A percentile compares a stretch with the other conserved stretches of the same genome.
Conservation (phyloP, 2,797 vertebrate genomes). For the Adrianichthys oophorus region DNA sequence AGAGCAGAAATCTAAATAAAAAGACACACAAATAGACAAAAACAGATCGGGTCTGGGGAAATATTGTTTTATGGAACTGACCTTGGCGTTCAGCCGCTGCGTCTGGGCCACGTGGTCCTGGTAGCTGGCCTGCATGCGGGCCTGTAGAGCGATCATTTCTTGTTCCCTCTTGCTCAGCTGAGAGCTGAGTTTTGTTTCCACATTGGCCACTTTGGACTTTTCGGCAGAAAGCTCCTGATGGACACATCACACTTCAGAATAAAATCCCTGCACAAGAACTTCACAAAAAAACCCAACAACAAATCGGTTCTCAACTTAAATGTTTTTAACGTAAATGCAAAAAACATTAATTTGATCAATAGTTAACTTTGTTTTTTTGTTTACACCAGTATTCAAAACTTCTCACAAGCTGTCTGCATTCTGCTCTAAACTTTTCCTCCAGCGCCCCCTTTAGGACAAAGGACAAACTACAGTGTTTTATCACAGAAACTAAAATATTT, state of each 20-base stretch:
- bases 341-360: neutral
- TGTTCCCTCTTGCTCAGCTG: conserved; percentile 86
- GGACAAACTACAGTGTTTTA: neutral
- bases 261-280: neutral
- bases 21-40: neutral
- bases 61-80: conserved; percentile 42
- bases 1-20: neutral
- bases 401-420: neutral
- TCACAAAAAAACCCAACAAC: neutral
- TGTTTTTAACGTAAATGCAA: too few species aligned
- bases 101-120: conserved; percentile 87
- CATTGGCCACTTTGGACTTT: conserved; percentile 80
- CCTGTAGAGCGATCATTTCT: conserved; percentile 86
- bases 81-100: conserved; percentile 91
- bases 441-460: conserved; percentile 48
- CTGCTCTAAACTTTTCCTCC: conserved; percentile 14
- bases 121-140: conserved; percentile 94
- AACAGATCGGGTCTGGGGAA: neutral
- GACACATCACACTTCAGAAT: conserved; percentile 1
- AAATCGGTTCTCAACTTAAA: too few species aligned
- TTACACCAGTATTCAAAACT: neutral
- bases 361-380: neutral
- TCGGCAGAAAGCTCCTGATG: conserved; percentile 86
- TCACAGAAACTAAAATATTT: too few species aligned
- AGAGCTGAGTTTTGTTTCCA: conserved; percentile 88